Evolutionary conservation across 2,888 invertebrate species (phyloP), one percentile per base, ranked within the genome.

Genomic region (Cheilosia impressa): DNA sequence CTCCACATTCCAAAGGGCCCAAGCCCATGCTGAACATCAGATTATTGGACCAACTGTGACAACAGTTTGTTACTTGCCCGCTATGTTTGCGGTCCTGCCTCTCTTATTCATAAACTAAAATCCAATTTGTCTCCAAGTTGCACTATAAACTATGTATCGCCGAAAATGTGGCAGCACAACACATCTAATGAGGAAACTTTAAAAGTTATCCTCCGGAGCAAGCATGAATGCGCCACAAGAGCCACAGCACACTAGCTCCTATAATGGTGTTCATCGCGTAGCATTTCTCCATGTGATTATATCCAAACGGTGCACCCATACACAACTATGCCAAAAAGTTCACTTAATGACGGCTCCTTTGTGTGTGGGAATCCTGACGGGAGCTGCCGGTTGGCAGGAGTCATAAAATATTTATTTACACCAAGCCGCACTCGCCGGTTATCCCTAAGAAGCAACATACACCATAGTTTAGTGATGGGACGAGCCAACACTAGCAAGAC

Each of bases 121-220:
- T 58, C 78, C 58, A 79, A 79, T 79, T 79, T 79, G 78, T 79
- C 78, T 50, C 72, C 72, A 72, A 65, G 78, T 60, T 72, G 13
- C 45, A 72, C 78, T 71, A 79, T 79, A 71, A 79, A 79, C 63
- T 79, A 79, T 79, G 65, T 72, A 72, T 79, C 63, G 72, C 65
- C 63, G 57, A 27, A 78, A 78, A 78, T 78, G 71, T 78, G 71
- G 38, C 78, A 71, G 52, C 57, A 58, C 72, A 50, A 58, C 71
- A 79, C 43, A 79, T 72, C 57, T 79, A 79, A 79, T 79, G 78
- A 79, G 78, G 63, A 79, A 79, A 71, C 72, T 79, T 79, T 65
- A 50, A 57, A 72, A 72, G 63, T 79, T 79, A 41, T 78, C 41
- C 72, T 55, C 27, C 38, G 65, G 63, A 71, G 62, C 57, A 58